phyloP scores from a whole-genome alignment of 2,797 vertebrate genomes.

The Acestrorhynchus altus region DNA sequence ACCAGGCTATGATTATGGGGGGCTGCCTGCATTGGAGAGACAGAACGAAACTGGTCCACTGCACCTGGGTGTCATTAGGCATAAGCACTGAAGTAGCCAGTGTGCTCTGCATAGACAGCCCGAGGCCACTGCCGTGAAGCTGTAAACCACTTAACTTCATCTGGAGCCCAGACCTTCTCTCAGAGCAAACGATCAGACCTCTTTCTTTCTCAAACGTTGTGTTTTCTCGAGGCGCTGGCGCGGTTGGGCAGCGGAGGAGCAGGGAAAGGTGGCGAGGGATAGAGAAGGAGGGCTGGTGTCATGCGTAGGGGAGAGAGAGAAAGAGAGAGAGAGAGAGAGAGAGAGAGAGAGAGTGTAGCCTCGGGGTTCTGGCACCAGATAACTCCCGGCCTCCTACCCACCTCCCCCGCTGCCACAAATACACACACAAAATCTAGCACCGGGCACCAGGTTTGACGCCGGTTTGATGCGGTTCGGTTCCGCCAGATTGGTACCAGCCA shows the following conservation, averaged over 20 bases:
- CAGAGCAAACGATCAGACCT: background rate
- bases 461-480: constrained; percentile 28
- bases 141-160: constrained; percentile 65
- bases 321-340: constrained; percentile 19
- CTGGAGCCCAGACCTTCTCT: constrained; percentile 60
- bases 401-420: constrained; percentile 30
- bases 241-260: background rate
- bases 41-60: background rate
- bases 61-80: background rate
- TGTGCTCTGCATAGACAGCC: constrained; percentile 9
- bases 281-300: constrained; percentile 15
- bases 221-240: constrained; percentile 69
- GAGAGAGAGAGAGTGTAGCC: constrained; percentile 47
- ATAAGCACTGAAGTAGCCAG: background rate
- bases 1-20: no score
- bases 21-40: background rate
- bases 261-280: constrained; percentile 20
- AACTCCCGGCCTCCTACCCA: constrained; percentile 23
- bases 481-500: background rate
- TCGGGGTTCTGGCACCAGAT: constrained; percentile 13
- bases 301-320: constrained; percentile 39
- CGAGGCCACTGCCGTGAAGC: constrained; percentile 32
- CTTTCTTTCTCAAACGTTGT: constrained; percentile 43
- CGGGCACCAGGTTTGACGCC: constrained; percentile 24
- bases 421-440: constrained; percentile 11